phyloP scores from a whole-genome alignment of 2,888 invertebrate species.

The Lasioglossum leucozonium region DNA sequence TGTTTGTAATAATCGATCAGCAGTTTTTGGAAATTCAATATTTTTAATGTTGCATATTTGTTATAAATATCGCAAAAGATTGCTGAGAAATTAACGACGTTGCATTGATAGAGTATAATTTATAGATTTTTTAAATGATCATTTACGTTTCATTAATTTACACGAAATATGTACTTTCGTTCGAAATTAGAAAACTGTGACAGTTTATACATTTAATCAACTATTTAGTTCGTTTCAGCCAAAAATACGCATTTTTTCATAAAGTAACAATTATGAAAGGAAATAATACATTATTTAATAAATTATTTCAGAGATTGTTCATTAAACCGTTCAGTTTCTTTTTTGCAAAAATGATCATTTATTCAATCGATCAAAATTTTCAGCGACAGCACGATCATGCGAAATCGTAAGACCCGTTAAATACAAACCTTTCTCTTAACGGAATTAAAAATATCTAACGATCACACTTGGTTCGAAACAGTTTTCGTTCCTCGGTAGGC shows the following conservation, averaged over 20 bases:
- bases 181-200: not conserved
- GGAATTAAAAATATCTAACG: not conserved
- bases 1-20: not conserved
- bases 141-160: not conserved
- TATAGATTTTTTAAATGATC: not conserved
- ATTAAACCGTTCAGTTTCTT: not conserved
- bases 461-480: not conserved
- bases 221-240: not conserved
- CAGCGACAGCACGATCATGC: not conserved
- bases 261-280: not conserved
- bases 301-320: not conserved
- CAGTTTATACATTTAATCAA: not conserved
- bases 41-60: not conserved
- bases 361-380: not conserved
- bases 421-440: slow-evolving; percentile 24
- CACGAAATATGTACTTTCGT: no score
- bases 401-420: not conserved
- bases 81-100: not conserved
- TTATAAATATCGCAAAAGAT: not conserved
- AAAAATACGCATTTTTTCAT: not conserved
- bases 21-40: not conserved
- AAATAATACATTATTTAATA: not conserved
- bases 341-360: not conserved
- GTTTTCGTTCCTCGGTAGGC: not conserved
- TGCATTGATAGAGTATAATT: not conserved